These are phyloP conservation scores for Micronisus gabar DNA, from an alignment of 2,113 vertebrate species.

Conservation along the genomic window DNA sequence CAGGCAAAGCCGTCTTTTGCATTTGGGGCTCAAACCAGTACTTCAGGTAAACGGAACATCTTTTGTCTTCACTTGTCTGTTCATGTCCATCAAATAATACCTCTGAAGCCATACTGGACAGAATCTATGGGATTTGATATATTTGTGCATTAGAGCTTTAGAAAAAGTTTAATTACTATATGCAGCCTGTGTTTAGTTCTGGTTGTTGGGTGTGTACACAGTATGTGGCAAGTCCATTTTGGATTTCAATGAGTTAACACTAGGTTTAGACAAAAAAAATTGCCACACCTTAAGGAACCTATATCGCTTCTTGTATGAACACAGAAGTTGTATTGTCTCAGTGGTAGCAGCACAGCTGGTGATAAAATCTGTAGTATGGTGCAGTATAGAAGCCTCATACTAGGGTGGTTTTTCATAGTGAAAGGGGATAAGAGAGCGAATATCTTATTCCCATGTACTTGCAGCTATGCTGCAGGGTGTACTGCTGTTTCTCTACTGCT, in stretches of 20 bases:
- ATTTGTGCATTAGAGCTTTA: not conserved
- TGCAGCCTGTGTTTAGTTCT: not conserved
- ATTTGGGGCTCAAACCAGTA: conserved; percentile 79
- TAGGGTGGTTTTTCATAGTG: not conserved
- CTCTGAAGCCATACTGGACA: not conserved
- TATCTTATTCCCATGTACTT: not conserved
- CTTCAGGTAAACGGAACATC: conserved; percentile 34
- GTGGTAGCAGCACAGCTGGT: not conserved
- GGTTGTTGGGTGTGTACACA: not conserved
- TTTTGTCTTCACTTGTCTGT: not conserved
- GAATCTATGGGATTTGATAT: not conserved
- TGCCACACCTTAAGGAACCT: not conserved
- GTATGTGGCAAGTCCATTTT: not conserved
- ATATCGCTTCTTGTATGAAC: not conserved
- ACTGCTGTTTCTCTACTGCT: not conserved
- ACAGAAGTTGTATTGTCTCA: not conserved
- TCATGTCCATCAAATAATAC: accelerated
- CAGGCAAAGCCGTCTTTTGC: conserved; percentile 79
- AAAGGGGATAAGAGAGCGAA: not conserved
- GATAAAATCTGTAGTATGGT: not conserved
- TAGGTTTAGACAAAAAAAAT: not conserved
- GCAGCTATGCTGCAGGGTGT: not conserved
- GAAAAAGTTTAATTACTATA: not conserved
- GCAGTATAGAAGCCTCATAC: not conserved
- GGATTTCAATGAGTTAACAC: not conserved